Conservation (phyloP, 2,113 vertebrate genomes). For the Oxygymnocypris stewartii region DNA sequence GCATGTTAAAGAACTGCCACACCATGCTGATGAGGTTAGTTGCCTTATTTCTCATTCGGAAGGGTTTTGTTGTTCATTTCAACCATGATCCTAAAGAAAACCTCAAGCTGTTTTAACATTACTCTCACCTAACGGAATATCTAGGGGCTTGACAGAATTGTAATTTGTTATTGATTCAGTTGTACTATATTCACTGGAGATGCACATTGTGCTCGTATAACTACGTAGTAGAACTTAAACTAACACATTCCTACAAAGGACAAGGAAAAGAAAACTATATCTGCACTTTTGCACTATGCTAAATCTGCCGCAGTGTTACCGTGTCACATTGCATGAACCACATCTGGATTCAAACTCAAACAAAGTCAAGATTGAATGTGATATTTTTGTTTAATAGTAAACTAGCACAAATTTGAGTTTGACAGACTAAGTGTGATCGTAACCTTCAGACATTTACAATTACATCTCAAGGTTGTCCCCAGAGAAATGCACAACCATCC, state of each 20-base stretch:
- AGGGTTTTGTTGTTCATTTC: conserved; percentile 57
- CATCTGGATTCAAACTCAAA: not conserved
- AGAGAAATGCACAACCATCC: no score
- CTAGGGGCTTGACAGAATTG: conserved; percentile 47
- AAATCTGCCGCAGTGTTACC: not conserved
- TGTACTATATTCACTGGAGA: conserved; percentile 36
- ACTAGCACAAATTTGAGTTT: conserved; percentile 36
- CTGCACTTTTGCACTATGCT: not conserved
- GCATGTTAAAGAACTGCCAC: conserved; percentile 67
- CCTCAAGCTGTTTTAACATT: conserved; percentile 49
- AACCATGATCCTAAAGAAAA: conserved; percentile 47
- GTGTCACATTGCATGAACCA: not conserved
- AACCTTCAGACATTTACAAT: conserved; percentile 21
- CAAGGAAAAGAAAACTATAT: not conserved
- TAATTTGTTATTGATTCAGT: conserved; percentile 61
- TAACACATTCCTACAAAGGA: conserved; percentile 32
- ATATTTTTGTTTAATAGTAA: conserved; percentile 32
- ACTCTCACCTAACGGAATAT: conserved; percentile 29
- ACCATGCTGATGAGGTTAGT: conserved; percentile 68
- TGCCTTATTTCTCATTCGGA: conserved; percentile 54
- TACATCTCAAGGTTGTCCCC: not conserved
- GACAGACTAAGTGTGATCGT: conserved; percentile 28
- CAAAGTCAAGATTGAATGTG: not conserved
- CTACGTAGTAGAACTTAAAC: conserved; percentile 23
- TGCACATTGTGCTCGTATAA: conserved; percentile 7